Percentiles rank a stretch among this genome's conserved stretches.
These are phyloP conservation scores for Sericinus montela DNA, from an alignment of 2,888 invertebrate species.

Conservation along the genomic window DNA sequence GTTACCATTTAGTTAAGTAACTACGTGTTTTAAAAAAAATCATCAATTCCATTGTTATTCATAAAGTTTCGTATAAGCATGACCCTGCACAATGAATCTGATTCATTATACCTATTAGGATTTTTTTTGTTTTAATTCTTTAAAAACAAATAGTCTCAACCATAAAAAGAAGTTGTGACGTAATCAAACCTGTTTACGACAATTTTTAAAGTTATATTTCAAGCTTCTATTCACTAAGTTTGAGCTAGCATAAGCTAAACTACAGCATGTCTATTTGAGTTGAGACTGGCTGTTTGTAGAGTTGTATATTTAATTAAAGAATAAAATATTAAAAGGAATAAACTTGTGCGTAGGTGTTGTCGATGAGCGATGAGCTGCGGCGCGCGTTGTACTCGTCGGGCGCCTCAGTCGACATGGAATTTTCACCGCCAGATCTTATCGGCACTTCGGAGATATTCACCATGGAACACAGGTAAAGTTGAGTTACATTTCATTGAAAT, in stretches of 20 bases:
- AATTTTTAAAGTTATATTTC: no score
- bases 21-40: background rate
- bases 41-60: slow-evolving; percentile 3
- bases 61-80: slow-evolving; percentile 10
- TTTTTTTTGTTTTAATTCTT: background rate
- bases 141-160: background rate
- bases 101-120: background rate
- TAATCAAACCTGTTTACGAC: no score
- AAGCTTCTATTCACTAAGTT: no score
- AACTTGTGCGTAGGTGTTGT: slow-evolving; percentile 84
- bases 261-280: slow-evolving; percentile 2
- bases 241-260: background rate
- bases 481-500: no score
- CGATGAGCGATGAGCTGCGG: slow-evolving; percentile 95
- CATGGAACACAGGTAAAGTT: slow-evolving; percentile 87
- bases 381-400: slow-evolving; percentile 88
- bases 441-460: slow-evolving; percentile 94
- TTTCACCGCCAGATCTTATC: slow-evolving; percentile 93
- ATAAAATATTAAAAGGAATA: slow-evolving; percentile 1
- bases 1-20: slow-evolving; percentile 11
- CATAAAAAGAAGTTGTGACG: no score
- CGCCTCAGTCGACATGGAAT: slow-evolving; percentile 90
- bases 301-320: slow-evolving; percentile 1
- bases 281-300: slow-evolving; percentile 9
- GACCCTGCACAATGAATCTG: slow-evolving; percentile 5